Evolutionary conservation across 2,113 vertebrate species (phyloP).

Genomic region (Eublepharis macularius): DNA sequence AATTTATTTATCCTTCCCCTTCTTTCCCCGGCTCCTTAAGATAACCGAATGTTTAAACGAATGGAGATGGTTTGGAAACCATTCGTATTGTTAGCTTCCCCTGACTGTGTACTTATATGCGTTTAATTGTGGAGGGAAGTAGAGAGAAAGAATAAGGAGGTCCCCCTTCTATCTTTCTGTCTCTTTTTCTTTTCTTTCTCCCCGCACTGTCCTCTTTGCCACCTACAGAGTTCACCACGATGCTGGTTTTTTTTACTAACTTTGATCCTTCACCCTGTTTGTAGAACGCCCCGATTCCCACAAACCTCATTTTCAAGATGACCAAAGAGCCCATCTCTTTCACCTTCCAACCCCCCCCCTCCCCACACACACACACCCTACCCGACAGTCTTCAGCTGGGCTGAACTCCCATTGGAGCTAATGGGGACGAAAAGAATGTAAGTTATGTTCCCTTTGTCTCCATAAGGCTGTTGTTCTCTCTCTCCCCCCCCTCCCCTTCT

Average conservation of each 20-base stretch:
- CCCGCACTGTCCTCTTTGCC: not conserved
- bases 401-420: conserved; percentile 23
- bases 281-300: conserved; percentile 15
- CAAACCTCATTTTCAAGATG: conserved; percentile 48
- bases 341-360: not conserved
- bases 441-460: conserved; percentile 23
- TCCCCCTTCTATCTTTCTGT: not conserved
- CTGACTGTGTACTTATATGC: too few relatives aligned
- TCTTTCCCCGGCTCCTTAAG: too few relatives aligned
- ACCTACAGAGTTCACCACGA: not conserved
- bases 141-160: not conserved
- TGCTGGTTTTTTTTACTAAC: not conserved
- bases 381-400: not conserved
- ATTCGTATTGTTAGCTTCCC: too few relatives aligned
- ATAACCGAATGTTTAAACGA: too few relatives aligned
- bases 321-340: conserved; percentile 12
- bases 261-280: conserved; percentile 35
- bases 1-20: not conserved
- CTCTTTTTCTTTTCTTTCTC: not conserved
- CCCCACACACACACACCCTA: not conserved
- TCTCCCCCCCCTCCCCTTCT: not conserved
- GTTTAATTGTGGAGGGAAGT: too few relatives aligned
- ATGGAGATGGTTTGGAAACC: too few relatives aligned
- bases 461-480: conserved; percentile 17
- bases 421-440: conserved; percentile 26